phyloP scores from a whole-genome alignment of 1,140 invertebrate species.

The Calliphora vicina region DNA sequence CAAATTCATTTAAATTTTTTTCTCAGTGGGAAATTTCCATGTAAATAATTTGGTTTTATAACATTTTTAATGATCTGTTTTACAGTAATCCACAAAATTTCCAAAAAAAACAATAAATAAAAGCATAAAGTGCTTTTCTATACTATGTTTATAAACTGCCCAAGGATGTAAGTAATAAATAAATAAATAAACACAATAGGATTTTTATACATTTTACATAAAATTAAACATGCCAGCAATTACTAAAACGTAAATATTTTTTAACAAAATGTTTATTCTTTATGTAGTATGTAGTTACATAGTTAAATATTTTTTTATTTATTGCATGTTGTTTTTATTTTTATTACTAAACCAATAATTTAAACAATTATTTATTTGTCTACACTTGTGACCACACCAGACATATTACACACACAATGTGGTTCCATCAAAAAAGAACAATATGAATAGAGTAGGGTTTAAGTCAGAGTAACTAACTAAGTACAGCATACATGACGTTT shows the following conservation, averaged over 20 bases:
- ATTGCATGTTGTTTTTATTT: not conserved
- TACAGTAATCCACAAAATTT: not conserved
- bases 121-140: not conserved
- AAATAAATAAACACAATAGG: not conserved
- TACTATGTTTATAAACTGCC: not conserved
- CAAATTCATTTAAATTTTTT: not conserved
- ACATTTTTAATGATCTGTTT: not conserved
- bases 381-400: not conserved
- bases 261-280: not conserved
- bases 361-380: not conserved
- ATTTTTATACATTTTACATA: not conserved
- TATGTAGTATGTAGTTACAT: too few species aligned
- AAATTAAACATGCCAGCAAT: not conserved
- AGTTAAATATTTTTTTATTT: too few species aligned
- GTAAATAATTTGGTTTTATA: too few species aligned
- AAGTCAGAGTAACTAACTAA: too few species aligned
- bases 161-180: not conserved
- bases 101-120: not conserved
- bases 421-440: not conserved
- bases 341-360: not conserved
- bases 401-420: not conserved
- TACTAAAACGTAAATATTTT: not conserved
- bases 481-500: too few species aligned
- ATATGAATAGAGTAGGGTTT: too few species aligned
- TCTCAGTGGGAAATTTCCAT: not conserved